Percentiles rank a stretch among this genome's conserved stretches.
phyloP scores from a whole-genome alignment of 2,888 invertebrate species.

The Chirona hameri region DNA sequence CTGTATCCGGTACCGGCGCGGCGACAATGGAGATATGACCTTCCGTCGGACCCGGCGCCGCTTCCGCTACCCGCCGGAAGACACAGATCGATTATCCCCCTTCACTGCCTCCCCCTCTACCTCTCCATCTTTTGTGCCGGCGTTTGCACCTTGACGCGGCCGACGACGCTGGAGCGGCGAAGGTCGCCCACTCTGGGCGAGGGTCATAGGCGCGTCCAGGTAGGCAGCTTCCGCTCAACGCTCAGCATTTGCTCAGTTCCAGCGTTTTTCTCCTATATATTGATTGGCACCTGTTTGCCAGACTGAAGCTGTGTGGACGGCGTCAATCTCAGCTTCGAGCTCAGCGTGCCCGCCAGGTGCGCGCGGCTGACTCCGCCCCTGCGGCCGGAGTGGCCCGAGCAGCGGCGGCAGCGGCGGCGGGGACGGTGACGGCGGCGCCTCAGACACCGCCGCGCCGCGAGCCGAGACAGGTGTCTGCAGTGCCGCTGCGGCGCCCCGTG shows the following conservation, averaged over 20 bases:
- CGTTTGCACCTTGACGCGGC: not conserved
- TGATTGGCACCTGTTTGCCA: too few species aligned
- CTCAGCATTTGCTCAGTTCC: too few species aligned
- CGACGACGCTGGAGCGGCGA: not conserved
- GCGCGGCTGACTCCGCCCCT: not conserved
- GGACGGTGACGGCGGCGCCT: not conserved
- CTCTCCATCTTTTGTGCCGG: not conserved
- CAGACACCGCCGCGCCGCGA: not conserved
- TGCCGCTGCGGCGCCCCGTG: not conserved
- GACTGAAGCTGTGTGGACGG: too few species aligned
- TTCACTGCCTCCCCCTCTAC: too few species aligned
- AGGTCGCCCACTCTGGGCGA: not conserved
- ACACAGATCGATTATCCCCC: not conserved
- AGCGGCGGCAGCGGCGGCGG: not conserved
- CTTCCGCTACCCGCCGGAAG: not conserved
- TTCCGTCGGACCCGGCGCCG: not conserved
- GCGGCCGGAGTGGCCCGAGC: not conserved
- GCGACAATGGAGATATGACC: not conserved
- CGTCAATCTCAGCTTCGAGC: too few species aligned
- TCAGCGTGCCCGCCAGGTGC: not conserved
- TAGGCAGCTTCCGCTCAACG: not conserved
- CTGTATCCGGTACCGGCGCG: not conserved
- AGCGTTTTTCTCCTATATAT: too few species aligned
- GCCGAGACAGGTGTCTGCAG: not conserved
- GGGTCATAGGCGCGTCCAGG: not conserved